These are phyloP conservation scores for Crotalus helleri DNA, from an alignment of 2,113 vertebrate species.

Conservation along the genomic window DNA sequence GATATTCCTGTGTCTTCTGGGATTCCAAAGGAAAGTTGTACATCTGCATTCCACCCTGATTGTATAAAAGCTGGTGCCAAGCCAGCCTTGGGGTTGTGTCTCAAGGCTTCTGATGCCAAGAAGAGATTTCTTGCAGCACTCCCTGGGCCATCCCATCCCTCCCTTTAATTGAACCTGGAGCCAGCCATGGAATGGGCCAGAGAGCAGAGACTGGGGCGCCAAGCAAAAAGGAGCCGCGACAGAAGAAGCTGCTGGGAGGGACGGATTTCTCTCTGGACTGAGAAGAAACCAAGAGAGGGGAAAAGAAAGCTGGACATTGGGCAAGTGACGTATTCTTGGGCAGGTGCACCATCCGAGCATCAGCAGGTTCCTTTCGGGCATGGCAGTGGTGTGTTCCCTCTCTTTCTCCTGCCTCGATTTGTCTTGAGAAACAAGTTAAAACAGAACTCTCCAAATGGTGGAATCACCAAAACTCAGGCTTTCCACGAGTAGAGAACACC, in stretches of 20 bases:
- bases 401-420: not conserved
- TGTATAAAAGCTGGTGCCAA: not conserved
- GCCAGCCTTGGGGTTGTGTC: not conserved
- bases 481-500: too few relatives aligned
- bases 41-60: not conserved
- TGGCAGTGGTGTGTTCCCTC: not conserved
- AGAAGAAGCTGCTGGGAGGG: not conserved
- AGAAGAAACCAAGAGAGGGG: not conserved
- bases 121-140: not conserved
- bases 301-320: not conserved
- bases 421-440: not conserved
- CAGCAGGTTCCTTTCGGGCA: not conserved
- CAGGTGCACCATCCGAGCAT: not conserved
- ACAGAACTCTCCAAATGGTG: not conserved
- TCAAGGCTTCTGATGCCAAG: not conserved
- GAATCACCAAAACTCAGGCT: not conserved
- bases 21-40: not conserved
- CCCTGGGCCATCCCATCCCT: not conserved
- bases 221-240: accelerated
- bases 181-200: not conserved
- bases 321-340: not conserved
- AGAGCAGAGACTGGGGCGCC: not conserved
- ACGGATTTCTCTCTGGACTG: not conserved
- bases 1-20: not conserved
- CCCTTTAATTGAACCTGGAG: too few relatives aligned